Percentiles rank a stretch among this genome's conserved stretches.
Evolutionary conservation across 2,888 invertebrate genomes (phyloP).

Genomic region (Yponomeuta cagnagella): DNA sequence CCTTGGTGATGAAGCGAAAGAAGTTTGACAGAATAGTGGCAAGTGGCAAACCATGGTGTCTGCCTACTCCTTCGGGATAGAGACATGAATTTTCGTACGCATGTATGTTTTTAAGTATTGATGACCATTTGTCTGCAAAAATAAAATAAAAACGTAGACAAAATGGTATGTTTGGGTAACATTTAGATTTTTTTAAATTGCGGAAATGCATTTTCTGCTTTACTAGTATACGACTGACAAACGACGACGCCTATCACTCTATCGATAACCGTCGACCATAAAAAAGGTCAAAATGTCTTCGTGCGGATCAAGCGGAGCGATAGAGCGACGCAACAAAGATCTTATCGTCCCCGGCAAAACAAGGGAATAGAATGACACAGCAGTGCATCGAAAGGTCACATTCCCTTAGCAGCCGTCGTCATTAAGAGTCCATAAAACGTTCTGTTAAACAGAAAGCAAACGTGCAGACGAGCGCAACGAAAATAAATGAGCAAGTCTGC

Average conservation of each 20-base stretch:
- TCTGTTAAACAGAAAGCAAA: slow-evolving; percentile 55
- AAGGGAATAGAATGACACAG: background rate
- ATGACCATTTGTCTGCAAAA: too few relatives aligned
- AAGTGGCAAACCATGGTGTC: too few relatives aligned
- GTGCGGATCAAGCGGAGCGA: background rate
- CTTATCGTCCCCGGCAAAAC: background rate
- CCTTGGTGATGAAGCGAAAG: too few relatives aligned
- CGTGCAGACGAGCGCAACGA: slow-evolving; percentile 61
- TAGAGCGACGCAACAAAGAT: background rate
- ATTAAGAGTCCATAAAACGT: slow-evolving; percentile 56
- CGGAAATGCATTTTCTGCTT: background rate
- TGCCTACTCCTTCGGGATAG: too few relatives aligned
- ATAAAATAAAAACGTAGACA: background rate
- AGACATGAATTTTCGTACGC: too few relatives aligned
- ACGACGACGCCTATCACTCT: background rate
- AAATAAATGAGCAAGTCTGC: slow-evolving; percentile 50
- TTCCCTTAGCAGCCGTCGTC: slow-evolving; percentile 30
- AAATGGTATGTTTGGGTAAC: background rate
- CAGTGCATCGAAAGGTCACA: slow-evolving; percentile 33
- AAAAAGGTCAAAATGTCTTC: slow-evolving; percentile 2
- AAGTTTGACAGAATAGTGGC: too few relatives aligned
- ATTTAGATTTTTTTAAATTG: background rate
- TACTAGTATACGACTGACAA: background rate
- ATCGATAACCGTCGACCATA: background rate
- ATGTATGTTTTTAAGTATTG: too few relatives aligned